Conservation (phyloP, 2,888 invertebrate genomes). For the Ochropacha duplaris region DNA sequence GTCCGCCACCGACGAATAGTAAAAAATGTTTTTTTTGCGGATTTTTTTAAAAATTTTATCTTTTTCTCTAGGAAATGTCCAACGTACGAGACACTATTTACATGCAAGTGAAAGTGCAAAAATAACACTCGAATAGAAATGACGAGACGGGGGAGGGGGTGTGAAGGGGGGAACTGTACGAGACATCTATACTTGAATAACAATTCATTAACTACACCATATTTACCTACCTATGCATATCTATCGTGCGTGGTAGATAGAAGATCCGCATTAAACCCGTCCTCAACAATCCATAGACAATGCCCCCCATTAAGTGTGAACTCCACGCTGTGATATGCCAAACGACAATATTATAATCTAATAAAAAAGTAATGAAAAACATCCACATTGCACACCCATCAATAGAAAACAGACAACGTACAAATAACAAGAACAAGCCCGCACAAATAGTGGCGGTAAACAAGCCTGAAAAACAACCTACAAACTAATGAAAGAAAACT, state of each 20-base stretch:
- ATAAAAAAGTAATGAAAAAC: conserved; percentile 33
- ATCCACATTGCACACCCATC: conserved; percentile 27
- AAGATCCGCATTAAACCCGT: conserved; percentile 21
- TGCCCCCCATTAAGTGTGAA: conserved; percentile 58
- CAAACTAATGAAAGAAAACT: conserved; percentile 59
- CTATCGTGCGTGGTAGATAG: no score
- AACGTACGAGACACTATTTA: conserved; percentile 52
- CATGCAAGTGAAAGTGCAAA: conserved; percentile 72
- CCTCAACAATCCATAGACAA: conserved; percentile 22
- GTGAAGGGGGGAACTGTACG: conserved; percentile 51
- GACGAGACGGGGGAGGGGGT: conserved; percentile 24
- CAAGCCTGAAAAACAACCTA: conserved; percentile 66
- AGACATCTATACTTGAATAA: conserved; percentile 50
- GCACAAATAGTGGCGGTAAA: conserved; percentile 47
- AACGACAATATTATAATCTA: conserved; percentile 68
- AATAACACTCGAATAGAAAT: conserved; percentile 51
- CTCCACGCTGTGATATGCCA: conserved; percentile 72
- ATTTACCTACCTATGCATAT: conserved; percentile 29
- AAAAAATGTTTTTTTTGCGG: conserved; percentile 68
- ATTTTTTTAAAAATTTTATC: conserved; percentile 54
- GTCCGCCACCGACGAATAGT: conserved; percentile 64
- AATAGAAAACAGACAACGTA: conserved; percentile 58
- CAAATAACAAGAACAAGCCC: conserved; percentile 48
- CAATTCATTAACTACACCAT: conserved; percentile 32
- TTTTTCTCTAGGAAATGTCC: conserved; percentile 50